Evolutionary conservation across 2,113 vertebrate genomes (phyloP), one percentile per base, ranked within the genome.

Genomic region (Pseudorhombus dupliciocellatus): DNA sequence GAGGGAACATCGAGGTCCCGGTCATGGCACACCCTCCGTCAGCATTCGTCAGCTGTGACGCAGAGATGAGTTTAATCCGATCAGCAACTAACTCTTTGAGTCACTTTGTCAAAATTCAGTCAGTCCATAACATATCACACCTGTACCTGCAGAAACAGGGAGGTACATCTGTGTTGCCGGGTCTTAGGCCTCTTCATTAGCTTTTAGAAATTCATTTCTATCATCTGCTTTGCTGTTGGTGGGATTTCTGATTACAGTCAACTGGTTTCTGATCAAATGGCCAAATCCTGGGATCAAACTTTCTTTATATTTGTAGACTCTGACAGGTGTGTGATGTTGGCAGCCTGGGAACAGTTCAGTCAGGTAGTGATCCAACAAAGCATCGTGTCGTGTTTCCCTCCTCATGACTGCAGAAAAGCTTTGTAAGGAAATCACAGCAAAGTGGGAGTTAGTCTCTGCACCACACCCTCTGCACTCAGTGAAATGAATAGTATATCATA

Each of bases 21-120:
- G 55, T 74, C 26, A 50, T 37, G 84, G 73, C 80, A 85, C 80
- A 62, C 81, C 84, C 84, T 80, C 66, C 58, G 8, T 46, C 26
- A 59, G 24, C 22, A 62, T 26, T 51, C 22, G 12, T 59, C 30
- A n/a, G 18, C 21, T 66, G 20, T 70, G 56, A 62, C 24, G 51
- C 21, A 56, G 46, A 79, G 71, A 73, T 20, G 60, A 69, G 2
- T 37, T 4, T 12, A 57, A 12, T 73, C 21, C 16, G 15, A 73
- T 22, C 50, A 73, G 54, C 25, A 59, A 37, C 34, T 37, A 28
- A 18, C 42, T 63, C 25, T 48, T 75, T 81, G 60, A 75, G 46
- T 53, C 16, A 10, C 7, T 66, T 55, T 55, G 62, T 54, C 3
- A 1, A 51, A 80, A 75, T 78, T 21, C 0, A 68, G 79, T 68